Conservation (phyloP, 92 coral and sea anemone genomes). For the Heliopora coerulea region DNA sequence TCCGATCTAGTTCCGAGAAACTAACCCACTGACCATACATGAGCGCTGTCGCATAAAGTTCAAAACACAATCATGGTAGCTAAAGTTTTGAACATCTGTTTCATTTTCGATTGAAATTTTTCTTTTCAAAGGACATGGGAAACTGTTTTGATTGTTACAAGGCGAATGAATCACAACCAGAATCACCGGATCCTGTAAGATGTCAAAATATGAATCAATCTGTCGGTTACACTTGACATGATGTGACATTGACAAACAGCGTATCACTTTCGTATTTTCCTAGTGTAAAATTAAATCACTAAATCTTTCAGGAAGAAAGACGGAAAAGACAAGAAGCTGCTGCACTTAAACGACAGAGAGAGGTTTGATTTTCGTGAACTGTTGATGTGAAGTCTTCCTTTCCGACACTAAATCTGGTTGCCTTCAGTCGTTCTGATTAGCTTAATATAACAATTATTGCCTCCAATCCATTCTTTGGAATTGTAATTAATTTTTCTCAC, state of each 20-base stretch:
- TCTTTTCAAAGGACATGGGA: slow-evolving; percentile 16
- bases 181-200: slow-evolving; percentile 52
- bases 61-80: not conserved
- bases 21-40: not conserved
- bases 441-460: no score
- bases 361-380: slow-evolving; percentile 29
- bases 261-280: no score
- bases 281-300: not conserved
- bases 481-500: no score
- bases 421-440: no score
- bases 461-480: no score
- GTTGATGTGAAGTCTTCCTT: no score
- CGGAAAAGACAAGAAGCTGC: slow-evolving; percentile 37
- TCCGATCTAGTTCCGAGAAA: not conserved
- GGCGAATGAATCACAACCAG: slow-evolving; percentile 6
- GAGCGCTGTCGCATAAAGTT: not conserved
- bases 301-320: slow-evolving; percentile 23
- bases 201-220: no score
- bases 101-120: not conserved
- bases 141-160: slow-evolving; percentile 28
- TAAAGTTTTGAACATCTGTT: not conserved
- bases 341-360: slow-evolving; percentile 44
- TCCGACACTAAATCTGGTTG: no score
- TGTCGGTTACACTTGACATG: no score
- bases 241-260: no score